phyloP scores from a whole-genome alignment of 2,113 vertebrate species.

The Amphiprion percula region DNA sequence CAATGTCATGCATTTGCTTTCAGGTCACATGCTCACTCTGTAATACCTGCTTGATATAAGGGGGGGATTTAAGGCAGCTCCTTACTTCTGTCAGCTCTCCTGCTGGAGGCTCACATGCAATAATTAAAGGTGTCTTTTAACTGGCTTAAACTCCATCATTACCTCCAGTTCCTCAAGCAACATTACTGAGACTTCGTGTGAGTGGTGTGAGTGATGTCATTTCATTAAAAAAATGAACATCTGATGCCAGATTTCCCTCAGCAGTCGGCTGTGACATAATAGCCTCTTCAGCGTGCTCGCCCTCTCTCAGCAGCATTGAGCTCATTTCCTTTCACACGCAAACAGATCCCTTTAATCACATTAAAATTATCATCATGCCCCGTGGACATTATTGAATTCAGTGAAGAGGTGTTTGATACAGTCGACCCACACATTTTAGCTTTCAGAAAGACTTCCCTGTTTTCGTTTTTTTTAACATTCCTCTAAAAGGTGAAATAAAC shows the following conservation, averaged over 20 bases:
- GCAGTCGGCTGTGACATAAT: constrained; percentile 54
- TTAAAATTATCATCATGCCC: constrained; percentile 50
- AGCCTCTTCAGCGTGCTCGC: constrained; percentile 41
- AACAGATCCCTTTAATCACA: constrained; percentile 61
- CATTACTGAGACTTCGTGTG: not conserved
- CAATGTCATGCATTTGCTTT: not conserved
- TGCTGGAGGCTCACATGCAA: not conserved
- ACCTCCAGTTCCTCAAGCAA: not conserved
- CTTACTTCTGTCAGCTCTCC: not conserved
- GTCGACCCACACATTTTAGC: constrained; percentile 22
- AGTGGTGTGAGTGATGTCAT: constrained; percentile 10
- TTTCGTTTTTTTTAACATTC: constrained; percentile 6
- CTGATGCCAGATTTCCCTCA: constrained; percentile 50
- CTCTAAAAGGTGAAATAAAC: not conserved
- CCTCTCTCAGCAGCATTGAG: constrained; percentile 32
- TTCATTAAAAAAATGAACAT: constrained; percentile 41
- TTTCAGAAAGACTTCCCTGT: constrained; percentile 21
- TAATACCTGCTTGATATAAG: not conserved
- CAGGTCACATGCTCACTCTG: not conserved
- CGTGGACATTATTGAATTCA: constrained; percentile 36
- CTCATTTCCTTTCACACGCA: constrained; percentile 53
- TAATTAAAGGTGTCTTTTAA: not conserved
- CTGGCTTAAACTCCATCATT: constrained; percentile 13
- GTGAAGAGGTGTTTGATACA: constrained; percentile 47
- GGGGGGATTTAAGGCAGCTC: not conserved